Evolutionary conservation across 1,140 invertebrate species (phyloP), one percentile per base, ranked within the genome.

Genomic region (Caenorhabditis inopinata): DNA sequence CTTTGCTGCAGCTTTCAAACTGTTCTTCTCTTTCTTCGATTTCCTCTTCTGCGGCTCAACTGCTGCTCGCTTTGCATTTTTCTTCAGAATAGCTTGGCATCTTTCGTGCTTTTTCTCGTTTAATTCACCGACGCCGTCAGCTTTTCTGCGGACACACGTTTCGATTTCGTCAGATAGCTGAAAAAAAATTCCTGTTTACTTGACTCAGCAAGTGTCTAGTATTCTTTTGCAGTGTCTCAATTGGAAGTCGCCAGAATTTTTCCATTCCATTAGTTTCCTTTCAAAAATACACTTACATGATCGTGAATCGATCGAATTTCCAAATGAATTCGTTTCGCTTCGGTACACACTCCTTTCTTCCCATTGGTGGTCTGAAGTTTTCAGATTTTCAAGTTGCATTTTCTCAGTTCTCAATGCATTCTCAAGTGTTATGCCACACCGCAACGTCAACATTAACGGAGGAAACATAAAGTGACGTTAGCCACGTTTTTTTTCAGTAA

Each of bases 271-370:
- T n/a, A n/a, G n/a, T n/a, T n/a, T n/a, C n/a, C n/a, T n/a, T n/a
- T n/a, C n/a, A n/a, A n/a, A n/a, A n/a, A 42, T 21, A 6, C 0
- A 38, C 14, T 23, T 27, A 75, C 73, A 38, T 78, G 49, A 46
- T 78, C 76, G 38, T 62, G 53, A 23, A 78, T 58, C 23, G 49
- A 58, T 38, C 53, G 32, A 21, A 78, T 51, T n/a, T 78, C 76
- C 35, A 42, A 25, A 21, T 78, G 76, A 78, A 49, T 68, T 62
- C 53, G 49, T 53, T 68, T 78, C 32, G 76, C 76, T 49, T 78
- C 76, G 29, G 49, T 53, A 27, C 76, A 78, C 35, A 58, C 53
- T 42, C 49, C 76, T 47, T 78, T 78, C 53, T 78, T 78, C 42
- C 76, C 76, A 42, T 78, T 51, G 23, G 58, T 68, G 32, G 58